Evolutionary conservation across 2,797 vertebrate genomes (phyloP), one percentile per base, ranked within the genome.

Genomic region (Notolepis coatsorum): DNA sequence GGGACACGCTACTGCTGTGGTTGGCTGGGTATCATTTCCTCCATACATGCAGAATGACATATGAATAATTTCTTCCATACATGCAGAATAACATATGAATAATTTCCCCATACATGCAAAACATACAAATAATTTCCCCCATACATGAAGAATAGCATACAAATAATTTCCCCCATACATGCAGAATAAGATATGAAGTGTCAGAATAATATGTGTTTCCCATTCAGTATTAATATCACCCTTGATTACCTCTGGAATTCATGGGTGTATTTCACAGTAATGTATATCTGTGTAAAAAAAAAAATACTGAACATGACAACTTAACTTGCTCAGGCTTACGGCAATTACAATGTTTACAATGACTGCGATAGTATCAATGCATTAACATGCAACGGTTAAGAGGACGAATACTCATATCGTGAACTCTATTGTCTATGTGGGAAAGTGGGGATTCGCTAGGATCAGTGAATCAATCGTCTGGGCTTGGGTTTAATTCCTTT

Each of bases 381-480:
- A 49, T 55, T 62, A 46, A 24, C 24, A 42, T 61, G 47, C 27
- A 33, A 21, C 37, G 18, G 47, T 28, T 24, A 48, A 20, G 45
- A 46, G 27, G 12, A 23, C 55, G 33, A 46, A 25, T 17, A 5
- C 33, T 8, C 62, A 39, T 20, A 46, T 48, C 17, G n/a, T 20
- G 25, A 37, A 49, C 23, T 35, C 18, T 49, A 46, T 58, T 60
- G 61, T 48, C 37, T 52, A 10, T 42, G 38, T 24, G 4, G 31
- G 15, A n/a, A n/a, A 33, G 46, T 38, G 2, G 23, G 51, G 24
- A 30, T 50, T 28, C 21, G 18, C 18, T 51, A 30, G 62, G 56
- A 71, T 62, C 48, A 52, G 7, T 39, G 30, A 61, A 75, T 70
- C 72, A 57, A 75, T 75, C 59, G 39, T 12, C 21, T 9, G 24